Conservation (phyloP, 2,113 vertebrate species). For the Odobenus rosmarus region DNA sequence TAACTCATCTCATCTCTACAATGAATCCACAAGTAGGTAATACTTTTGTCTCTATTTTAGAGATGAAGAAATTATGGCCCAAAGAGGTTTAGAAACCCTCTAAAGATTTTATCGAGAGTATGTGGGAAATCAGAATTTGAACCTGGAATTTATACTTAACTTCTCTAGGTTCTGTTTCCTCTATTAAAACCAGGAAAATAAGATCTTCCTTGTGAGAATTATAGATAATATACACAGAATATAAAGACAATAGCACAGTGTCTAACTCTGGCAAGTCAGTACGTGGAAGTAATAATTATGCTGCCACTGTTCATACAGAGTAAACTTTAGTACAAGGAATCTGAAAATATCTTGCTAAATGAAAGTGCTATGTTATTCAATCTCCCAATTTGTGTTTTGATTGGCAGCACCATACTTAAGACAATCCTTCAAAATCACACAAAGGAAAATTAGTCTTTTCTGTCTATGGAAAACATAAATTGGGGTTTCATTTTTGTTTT, state of each 20-base stretch:
- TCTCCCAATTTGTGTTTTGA: conserved; percentile 40
- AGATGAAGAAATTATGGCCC: neutral
- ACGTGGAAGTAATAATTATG: conserved; percentile 5
- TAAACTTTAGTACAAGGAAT: conserved; percentile 8
- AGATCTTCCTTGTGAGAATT: neutral
- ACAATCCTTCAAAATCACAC: conserved; percentile 21
- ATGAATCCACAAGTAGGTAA: neutral
- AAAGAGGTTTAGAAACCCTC: neutral
- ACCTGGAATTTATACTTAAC: neutral
- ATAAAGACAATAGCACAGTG: neutral
- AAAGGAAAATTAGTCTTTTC: conserved; percentile 47
- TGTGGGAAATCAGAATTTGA: neutral
- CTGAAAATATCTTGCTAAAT: conserved; percentile 38
- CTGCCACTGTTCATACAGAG: neutral
- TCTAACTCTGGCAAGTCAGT: neutral
- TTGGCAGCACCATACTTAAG: conserved; percentile 46
- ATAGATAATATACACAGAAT: neutral
- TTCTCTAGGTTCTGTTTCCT: neutral
- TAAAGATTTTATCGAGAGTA: neutral
- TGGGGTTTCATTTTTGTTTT: conserved; percentile 17
- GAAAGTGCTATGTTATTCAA: neutral
- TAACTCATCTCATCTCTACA: neutral
- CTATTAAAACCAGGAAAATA: neutral
- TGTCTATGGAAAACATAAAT: conserved; percentile 7
- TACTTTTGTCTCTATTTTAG: neutral